Base-by-base conservation (phyloP, 2,113 vertebrate species). In the Ascaphus truei region DNA sequence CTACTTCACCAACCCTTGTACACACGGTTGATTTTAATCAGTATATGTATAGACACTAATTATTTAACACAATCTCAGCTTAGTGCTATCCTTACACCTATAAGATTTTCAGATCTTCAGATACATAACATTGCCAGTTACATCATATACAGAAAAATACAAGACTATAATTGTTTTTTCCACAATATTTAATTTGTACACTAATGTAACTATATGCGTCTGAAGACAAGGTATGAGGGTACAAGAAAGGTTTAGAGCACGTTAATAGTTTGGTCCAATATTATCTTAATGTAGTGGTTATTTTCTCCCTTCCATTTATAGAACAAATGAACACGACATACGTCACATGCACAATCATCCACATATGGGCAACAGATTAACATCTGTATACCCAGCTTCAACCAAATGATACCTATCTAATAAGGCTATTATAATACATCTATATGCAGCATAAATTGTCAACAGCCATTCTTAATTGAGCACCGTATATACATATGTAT, bases 121-220 rank as follows among this genome's bases (percentile, higher is more conserved):
- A 43, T 61, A 71, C 56, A 71, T 59, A 61, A 61, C 50, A 57
- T 71, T 61, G 67, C 57, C 57, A 61, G 67, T 71, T 71, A 71
- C 67, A 71, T 82, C 86, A 86, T 89, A 90, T 74, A 89, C 86
- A 89, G 85, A 90, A 90, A 91, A 90, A 90, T 90, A 91, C 89
- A 89, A 84, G 88, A 90, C 87, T 79, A 77, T 88, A 55, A 66
- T 61, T 61, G 67, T 81, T 72, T 91, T 85, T 85, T 74, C 82
- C 91, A 93, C 92, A 86, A 93, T 93, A 89, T 94, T 96, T 90
- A 94, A 90, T 93, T 92, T 93, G 91, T 87, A 93, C 91, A 89
- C 92, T 92, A 95, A 88, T 86, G 89, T 89, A 92, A 92, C 89
- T 93, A 92, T 94, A 93, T 90, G 92, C 85, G 93, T 91, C 82